Percentiles rank a stretch among this genome's conserved stretches.
These are phyloP conservation scores for Tragelaphus strepsiceros DNA, from an alignment of 2,113 vertebrate species.

Conservation along the genomic window DNA sequence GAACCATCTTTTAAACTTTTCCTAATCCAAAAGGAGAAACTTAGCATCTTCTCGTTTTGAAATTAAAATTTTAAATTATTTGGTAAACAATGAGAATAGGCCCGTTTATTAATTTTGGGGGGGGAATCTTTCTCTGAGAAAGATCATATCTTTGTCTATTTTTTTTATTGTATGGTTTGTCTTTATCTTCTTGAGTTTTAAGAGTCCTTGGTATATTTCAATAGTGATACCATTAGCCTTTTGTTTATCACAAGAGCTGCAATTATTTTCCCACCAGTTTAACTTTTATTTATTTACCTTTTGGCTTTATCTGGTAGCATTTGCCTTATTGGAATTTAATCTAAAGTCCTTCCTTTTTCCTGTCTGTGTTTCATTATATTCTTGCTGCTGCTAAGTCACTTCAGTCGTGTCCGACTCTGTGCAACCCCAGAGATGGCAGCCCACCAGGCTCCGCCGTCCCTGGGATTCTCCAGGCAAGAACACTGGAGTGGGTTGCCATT, in stretches of 20 bases:
- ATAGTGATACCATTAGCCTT: not conserved
- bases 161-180: not conserved
- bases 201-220: not conserved
- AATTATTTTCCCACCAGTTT: not conserved
- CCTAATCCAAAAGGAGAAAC: not conserved
- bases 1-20: not conserved
- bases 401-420: too few relatives aligned
- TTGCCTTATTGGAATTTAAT: not conserved
- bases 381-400: not conserved
- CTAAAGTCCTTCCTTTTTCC: not conserved
- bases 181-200: not conserved
- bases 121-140: not conserved
- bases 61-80: not conserved
- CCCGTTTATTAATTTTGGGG: not conserved
- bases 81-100: not conserved
- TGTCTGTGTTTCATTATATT: not conserved
- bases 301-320: not conserved
- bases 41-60: not conserved
- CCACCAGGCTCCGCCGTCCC: too few relatives aligned
- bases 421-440: too few relatives aligned
- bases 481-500: too few relatives aligned
- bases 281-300: not conserved
- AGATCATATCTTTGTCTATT: not conserved
- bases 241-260: not conserved
- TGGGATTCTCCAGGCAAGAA: too few relatives aligned